Conservation (phyloP, 2,888 invertebrate species). For the Acrobasis repandana region DNA sequence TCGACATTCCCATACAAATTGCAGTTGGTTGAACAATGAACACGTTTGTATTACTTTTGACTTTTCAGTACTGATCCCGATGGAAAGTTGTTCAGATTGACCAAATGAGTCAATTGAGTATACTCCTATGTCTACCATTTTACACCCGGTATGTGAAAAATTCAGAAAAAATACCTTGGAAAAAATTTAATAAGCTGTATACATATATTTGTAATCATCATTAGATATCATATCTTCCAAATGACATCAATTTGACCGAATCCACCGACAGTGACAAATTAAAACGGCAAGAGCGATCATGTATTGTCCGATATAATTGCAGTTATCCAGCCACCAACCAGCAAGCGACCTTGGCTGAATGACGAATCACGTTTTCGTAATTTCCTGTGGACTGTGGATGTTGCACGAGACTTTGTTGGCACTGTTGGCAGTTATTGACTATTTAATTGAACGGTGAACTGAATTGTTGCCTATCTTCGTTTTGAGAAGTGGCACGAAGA, state of each 20-base stretch:
- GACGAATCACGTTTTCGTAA: conserved; percentile 10
- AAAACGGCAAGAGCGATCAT: conserved; percentile 3
- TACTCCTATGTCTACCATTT: too few relatives aligned
- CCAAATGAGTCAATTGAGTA: too few relatives aligned
- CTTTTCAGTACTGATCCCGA: too few relatives aligned
- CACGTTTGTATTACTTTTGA: too few relatives aligned
- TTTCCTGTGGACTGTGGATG: conserved; percentile 9
- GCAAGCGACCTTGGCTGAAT: background rate
- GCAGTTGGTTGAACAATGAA: too few relatives aligned
- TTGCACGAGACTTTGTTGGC: background rate
- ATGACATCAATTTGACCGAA: conserved; percentile 4
- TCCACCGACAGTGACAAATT: conserved; percentile 13
- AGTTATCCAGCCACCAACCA: background rate
- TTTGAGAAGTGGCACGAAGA: too few relatives aligned
- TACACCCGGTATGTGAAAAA: too few relatives aligned
- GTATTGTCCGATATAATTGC: conserved; percentile 7
- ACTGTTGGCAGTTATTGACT: too few relatives aligned
- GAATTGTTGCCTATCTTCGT: too few relatives aligned
- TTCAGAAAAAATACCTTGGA: background rate
- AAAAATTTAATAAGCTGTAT: background rate
- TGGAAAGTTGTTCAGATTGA: too few relatives aligned
- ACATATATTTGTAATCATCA: conserved; percentile 23
- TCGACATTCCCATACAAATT: too few relatives aligned
- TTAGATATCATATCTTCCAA: background rate
- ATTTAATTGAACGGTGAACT: too few relatives aligned